A percentile compares a stretch with the other conserved stretches of the same genome.
phyloP scores from a whole-genome alignment of 2,888 invertebrate species.

The Horisme vitalbata region DNA sequence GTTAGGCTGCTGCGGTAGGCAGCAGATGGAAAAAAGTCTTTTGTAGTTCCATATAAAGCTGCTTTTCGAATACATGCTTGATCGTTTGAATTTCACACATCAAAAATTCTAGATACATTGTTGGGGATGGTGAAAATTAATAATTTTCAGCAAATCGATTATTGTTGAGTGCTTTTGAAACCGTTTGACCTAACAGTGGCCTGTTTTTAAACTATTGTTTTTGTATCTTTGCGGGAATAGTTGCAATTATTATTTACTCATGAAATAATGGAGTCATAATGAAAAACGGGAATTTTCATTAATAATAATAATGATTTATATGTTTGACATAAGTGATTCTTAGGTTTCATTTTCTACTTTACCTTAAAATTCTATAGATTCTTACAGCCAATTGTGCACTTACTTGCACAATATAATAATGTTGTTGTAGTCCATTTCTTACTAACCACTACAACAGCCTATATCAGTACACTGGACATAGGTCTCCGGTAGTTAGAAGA shows the following conservation, averaged over 20 bases:
- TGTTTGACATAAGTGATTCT: too few species aligned
- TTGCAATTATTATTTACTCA: background rate
- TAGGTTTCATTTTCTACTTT: too few species aligned
- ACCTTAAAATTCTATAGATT: too few species aligned
- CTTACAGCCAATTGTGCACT: too few species aligned
- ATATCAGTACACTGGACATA: too few species aligned
- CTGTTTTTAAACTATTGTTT: slow-evolving; percentile 36
- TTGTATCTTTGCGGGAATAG: slow-evolving; percentile 4
- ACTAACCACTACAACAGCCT: too few species aligned
- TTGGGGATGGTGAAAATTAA: slow-evolving; percentile 59
- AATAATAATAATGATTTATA: too few species aligned
- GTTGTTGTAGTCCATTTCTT: too few species aligned
- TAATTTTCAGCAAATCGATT: slow-evolving; percentile 68
- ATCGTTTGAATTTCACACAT: slow-evolving; percentile 56
- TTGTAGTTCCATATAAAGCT: slow-evolving; percentile 23
- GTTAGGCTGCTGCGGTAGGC: background rate
- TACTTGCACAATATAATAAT: too few species aligned
- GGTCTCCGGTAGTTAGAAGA: too few species aligned
- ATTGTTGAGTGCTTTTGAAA: slow-evolving; percentile 59
- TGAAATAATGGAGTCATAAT: too few species aligned
- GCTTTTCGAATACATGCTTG: slow-evolving; percentile 16
- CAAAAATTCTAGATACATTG: slow-evolving; percentile 57
- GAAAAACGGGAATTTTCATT: too few species aligned
- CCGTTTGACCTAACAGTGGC: slow-evolving; percentile 50
- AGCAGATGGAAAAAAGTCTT: slow-evolving; percentile 31